Conservation (phyloP, 1,140 invertebrate species). For the Camponotus pennsylvanicus region DNA sequence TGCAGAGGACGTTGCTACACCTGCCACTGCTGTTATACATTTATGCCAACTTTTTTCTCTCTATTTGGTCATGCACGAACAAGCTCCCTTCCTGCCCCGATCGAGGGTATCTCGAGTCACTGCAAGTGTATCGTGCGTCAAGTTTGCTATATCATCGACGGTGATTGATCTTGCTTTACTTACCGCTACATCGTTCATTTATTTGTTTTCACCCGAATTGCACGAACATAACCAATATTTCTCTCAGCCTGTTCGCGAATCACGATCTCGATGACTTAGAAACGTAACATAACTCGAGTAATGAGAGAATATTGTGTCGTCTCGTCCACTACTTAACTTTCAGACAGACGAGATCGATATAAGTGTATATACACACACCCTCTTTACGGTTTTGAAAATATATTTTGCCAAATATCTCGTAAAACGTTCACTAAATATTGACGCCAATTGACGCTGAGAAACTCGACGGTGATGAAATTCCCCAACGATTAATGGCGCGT, state of each 20-base stretch:
- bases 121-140: constrained; percentile 9
- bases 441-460: constrained; percentile 22
- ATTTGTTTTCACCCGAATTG: constrained; percentile 58
- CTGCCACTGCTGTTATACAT: constrained; percentile 46
- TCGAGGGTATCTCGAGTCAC: not conserved
- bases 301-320: not conserved
- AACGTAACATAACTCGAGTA: not conserved
- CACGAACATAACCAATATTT: constrained; percentile 62
- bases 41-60: constrained; percentile 24
- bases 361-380: not conserved
- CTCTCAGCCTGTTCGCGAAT: not conserved
- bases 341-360: constrained; percentile 39
- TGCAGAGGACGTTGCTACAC: constrained; percentile 28
- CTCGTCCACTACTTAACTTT: not conserved
- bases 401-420: constrained; percentile 56
- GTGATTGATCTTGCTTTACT: not conserved
- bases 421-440: constrained; percentile 47
- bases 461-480: not conserved
- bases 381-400: constrained; percentile 42
- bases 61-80: not conserved
- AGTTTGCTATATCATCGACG: not conserved
- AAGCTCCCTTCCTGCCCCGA: not conserved
- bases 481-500: not conserved
- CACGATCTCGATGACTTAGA: constrained; percentile 2
- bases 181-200: constrained; percentile 26